Evolutionary conservation across 2,113 vertebrate species (phyloP).

Genomic region (Strigops habroptila): DNA sequence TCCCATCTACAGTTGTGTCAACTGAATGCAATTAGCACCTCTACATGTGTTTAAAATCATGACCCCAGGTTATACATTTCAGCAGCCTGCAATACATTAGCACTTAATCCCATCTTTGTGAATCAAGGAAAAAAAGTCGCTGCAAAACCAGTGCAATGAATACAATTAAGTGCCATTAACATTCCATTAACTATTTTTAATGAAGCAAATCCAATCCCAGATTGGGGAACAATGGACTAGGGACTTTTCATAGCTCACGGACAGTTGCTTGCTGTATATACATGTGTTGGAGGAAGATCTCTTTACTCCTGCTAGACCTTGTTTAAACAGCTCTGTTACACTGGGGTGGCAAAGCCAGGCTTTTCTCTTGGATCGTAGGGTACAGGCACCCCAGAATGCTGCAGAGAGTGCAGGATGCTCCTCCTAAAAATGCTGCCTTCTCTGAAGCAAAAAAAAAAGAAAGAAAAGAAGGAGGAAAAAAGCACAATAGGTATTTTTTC

Average conservation of each 20-base stretch:
- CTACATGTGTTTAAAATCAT: conserved; percentile 64
- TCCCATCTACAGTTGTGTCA: conserved; percentile 57
- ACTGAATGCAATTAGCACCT: conserved; percentile 68
- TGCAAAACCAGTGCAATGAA: conserved; percentile 19
- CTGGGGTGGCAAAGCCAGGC: neutral
- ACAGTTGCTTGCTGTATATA: neutral
- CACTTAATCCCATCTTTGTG: conserved; percentile 46
- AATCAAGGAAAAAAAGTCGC: neutral
- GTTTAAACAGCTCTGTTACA: neutral
- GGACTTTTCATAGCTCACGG: neutral
- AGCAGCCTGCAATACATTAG: conserved; percentile 48
- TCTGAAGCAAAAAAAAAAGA: neutral
- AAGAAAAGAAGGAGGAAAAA: neutral
- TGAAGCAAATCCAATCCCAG: neutral
- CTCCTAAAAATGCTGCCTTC: neutral
- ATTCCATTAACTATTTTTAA: conserved; percentile 46
- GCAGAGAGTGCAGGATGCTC: neutral
- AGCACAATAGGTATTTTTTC: neutral
- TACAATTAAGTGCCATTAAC: conserved; percentile 29
- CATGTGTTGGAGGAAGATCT: neutral
- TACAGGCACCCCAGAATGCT: neutral
- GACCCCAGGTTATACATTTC: conserved; percentile 39
- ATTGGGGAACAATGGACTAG: neutral
- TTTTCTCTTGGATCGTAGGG: neutral
- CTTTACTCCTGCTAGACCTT: neutral